These are phyloP conservation scores for Notolabrus celidotus DNA, from an alignment of 2,797 vertebrate species.

Conservation along the genomic window DNA sequence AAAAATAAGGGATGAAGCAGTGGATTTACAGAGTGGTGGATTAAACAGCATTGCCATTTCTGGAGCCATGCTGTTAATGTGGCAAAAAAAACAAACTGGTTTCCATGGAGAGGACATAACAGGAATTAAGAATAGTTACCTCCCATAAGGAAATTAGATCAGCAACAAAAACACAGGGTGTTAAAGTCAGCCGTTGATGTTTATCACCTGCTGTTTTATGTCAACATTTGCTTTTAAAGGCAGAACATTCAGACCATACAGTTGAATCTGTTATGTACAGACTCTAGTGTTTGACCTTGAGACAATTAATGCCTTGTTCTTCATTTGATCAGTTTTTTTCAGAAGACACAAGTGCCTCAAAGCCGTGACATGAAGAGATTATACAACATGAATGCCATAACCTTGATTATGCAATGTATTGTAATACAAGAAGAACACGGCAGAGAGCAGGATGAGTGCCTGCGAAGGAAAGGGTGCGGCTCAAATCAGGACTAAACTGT, in stretches of 20 bases:
- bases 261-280: conserved; percentile 16
- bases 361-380: conserved; percentile 54
- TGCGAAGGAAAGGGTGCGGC: conserved; percentile 18
- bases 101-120: conserved; percentile 74
- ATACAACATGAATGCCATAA: conserved; percentile 63
- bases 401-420: conserved; percentile 73
- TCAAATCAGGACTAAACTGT: conserved; percentile 34
- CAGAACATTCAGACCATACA: conserved; percentile 3
- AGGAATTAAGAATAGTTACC: conserved; percentile 64
- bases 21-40: conserved; percentile 1
- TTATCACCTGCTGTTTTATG: conserved; percentile 34
- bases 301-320: conserved; percentile 46
- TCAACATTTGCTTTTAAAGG: conserved; percentile 30
- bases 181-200: conserved; percentile 42
- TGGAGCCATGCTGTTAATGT: conserved; percentile 49
- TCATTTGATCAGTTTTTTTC: conserved; percentile 63
- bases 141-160: conserved; percentile 56
- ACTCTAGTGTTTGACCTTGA: conserved; percentile 57
- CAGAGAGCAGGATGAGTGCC: conserved; percentile 52
- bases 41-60: conserved; percentile 23
- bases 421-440: conserved; percentile 65
- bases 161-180: conserved; percentile 74
- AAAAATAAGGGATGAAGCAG: not conserved
- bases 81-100: conserved; percentile 58
- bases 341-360: conserved; percentile 51